Evolutionary conservation across 2,888 invertebrate genomes (phyloP), one percentile per base, ranked within the genome.

Genomic region (Syrista parreyssii): DNA sequence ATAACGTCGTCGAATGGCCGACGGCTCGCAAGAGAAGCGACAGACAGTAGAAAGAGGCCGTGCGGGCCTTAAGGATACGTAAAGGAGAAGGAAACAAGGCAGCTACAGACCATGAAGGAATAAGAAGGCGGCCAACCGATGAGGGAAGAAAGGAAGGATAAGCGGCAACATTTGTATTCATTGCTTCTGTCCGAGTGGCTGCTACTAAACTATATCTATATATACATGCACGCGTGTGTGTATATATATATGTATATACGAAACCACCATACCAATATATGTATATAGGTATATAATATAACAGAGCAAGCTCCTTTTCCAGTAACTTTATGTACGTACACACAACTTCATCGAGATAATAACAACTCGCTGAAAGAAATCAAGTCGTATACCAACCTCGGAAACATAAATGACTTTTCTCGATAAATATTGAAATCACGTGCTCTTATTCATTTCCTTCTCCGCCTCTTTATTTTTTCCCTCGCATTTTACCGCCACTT

Each of bases 1-100:
- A 69, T 69, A 69, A 30, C 32, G 11, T 32, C 69, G 32, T 32
- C 32, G 4, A 4, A 15, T 40, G 40, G 40, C 40, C 40, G 40
- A 71, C 36, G 40, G 73, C 12, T 77, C 75, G 73, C 77, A 81
- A 83, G 80, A 81, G 80, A 78, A 72, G 78, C 30, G 55, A 68
- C 77, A 31, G 40, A 68, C 32, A 76, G 79, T 81, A 80, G 79
- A 74, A 75, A 40, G 76, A 79, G 71, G 34, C 36, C 12, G 36
- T 4, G 15, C n/a, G 4, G 15, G 40, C 40, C 15, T 15, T 12
- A 12, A 40, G 15, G 15, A 40, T 15, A 15, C 15, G 40, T 3
- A 15, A 15, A 40, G 40, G 15, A 40, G 40, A 40, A 40, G 40
- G 40, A 40, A 40, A 4, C 15, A 12, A 12, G 40, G 15, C 30